Conservation (phyloP, 1,140 invertebrate species). For the Pentalonia nigronervosa region DNA sequence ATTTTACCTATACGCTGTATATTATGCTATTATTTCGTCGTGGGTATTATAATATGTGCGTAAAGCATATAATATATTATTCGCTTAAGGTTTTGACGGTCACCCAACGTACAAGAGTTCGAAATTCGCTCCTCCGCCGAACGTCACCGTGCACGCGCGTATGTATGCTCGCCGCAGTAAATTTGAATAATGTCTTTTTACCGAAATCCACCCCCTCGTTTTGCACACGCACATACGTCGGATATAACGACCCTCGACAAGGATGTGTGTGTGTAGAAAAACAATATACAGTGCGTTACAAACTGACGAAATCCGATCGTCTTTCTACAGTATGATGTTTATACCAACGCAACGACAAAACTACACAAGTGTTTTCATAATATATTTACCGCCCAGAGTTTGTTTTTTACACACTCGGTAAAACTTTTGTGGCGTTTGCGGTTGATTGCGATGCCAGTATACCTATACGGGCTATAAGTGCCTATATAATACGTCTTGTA, state of each 20-base stretch:
- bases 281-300: background rate
- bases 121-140: background rate
- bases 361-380: background rate
- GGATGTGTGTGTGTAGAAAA: conserved; percentile 18
- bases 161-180: background rate
- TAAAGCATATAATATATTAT: background rate
- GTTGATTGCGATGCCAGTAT: background rate
- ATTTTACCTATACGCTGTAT: background rate
- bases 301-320: conserved; percentile 8
- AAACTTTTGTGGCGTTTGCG: background rate
- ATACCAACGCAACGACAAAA: background rate
- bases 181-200: conserved; percentile 55
- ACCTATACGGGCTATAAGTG: background rate
- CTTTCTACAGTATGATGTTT: background rate
- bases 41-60: background rate
- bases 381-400: background rate
- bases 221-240: background rate
- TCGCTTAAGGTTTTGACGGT: background rate
- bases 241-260: conserved; percentile 25
- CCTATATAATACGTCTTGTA: background rate
- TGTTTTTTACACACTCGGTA: background rate
- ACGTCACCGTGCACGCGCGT: background rate
- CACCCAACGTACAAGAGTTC: background rate
- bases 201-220: conserved; percentile 51
- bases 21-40: background rate